A percentile compares a stretch with the other conserved stretches of the same genome.
Conservation (phyloP, 1,140 invertebrate genomes). For the Magallana angulata region DNA sequence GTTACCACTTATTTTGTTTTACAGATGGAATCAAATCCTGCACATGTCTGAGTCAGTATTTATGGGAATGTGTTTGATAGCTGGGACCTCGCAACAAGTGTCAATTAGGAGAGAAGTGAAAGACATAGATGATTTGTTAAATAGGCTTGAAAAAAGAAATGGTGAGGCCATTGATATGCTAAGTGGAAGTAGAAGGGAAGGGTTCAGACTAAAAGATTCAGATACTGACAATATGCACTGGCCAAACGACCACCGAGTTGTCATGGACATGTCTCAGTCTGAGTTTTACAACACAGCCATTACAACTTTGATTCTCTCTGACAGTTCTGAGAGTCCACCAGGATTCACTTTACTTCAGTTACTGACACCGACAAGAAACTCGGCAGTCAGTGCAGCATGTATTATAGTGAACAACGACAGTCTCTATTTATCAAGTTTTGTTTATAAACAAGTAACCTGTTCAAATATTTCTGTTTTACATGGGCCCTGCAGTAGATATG, state of each 20-base stretch:
- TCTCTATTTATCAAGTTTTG: background rate
- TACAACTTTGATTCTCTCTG: background rate
- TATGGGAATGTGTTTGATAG: background rate
- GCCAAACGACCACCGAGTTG: background rate
- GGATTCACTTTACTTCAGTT: background rate
- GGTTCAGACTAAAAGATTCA: background rate
- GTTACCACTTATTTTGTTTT: background rate
- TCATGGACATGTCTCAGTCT: background rate
- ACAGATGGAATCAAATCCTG: background rate
- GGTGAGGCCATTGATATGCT: background rate
- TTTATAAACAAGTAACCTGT: background rate
- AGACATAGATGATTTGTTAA: background rate
- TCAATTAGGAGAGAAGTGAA: background rate
- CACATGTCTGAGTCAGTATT: background rate
- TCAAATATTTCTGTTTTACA: background rate
- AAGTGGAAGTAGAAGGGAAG: conserved; percentile 3
- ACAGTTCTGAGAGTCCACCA: background rate
- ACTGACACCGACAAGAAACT: background rate
- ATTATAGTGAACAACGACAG: background rate
- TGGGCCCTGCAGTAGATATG: background rate
- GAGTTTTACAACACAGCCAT: background rate
- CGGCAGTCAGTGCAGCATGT: background rate
- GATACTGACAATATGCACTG: background rate
- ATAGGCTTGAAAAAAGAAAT: background rate
- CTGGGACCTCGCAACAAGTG: background rate